Conservation (phyloP, 2,113 vertebrate genomes). For the Daphoenositta chrysoptera region DNA sequence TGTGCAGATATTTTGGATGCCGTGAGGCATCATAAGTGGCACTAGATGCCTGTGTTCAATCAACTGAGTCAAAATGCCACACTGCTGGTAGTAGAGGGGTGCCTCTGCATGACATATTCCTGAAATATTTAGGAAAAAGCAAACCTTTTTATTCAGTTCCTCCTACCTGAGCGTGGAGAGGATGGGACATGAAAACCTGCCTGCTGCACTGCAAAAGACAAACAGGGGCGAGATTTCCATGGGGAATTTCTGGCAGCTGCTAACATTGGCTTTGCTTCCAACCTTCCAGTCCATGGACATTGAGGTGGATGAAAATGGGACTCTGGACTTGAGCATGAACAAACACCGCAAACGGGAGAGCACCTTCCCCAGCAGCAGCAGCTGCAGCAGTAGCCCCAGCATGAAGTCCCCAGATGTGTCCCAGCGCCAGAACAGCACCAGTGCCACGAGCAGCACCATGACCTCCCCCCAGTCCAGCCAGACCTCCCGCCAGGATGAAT, state of each 20-base stretch:
- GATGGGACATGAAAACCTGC: background rate
- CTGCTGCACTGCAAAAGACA: background rate
- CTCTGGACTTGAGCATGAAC: conserved; percentile 97
- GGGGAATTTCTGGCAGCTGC: background rate
- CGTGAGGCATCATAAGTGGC: background rate
- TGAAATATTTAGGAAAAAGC: background rate
- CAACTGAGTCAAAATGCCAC: background rate
- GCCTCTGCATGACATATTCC: accelerated
- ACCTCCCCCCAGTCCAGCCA: conserved; percentile 87
- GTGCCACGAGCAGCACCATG: conserved; percentile 85
- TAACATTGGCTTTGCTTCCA: background rate
- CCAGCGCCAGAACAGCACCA: conserved; percentile 78
- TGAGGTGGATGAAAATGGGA: conserved; percentile 96
- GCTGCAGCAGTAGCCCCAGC: conserved; percentile 84
- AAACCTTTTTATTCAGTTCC: background rate
- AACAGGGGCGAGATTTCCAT: accelerated
- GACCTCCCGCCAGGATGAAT: conserved; percentile 91
- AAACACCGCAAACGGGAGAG: conserved; percentile 86
- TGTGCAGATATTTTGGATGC: background rate
- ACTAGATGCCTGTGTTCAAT: background rate
- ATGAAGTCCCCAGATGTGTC: conserved; percentile 85
- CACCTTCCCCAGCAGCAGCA: conserved; percentile 76
- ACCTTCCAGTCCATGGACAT: conserved; percentile 85
- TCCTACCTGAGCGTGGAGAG: background rate
- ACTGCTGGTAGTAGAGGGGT: background rate